Percentiles rank a stretch among this genome's conserved stretches.
Conservation (phyloP, 2,888 invertebrate genomes). For the Drosophila paramelanica region DNA sequence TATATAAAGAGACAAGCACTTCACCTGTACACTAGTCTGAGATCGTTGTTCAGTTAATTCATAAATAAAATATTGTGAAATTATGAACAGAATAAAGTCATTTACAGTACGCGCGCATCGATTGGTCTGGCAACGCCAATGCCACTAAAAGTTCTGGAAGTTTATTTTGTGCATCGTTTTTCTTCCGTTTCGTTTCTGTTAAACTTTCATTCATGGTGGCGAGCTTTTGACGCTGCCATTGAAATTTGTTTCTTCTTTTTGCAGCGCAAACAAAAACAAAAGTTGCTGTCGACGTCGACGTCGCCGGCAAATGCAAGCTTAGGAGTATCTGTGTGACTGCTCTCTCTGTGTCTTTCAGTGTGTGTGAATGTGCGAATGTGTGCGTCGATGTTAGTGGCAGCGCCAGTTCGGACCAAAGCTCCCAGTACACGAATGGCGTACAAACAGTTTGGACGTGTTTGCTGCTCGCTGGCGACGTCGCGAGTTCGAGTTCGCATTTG, state of each 20-base stretch:
- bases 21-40: no score
- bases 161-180: conserved; percentile 66
- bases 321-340: conserved; percentile 45
- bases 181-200: conserved; percentile 54
- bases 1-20: no score
- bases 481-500: conserved; percentile 56
- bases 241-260: conserved; percentile 69
- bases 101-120: no score
- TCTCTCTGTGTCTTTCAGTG: neutral
- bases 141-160: conserved; percentile 26
- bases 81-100: no score
- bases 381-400: conserved; percentile 46
- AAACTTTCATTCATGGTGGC: conserved; percentile 68
- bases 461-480: conserved; percentile 61
- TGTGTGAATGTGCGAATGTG: conserved; percentile 25
- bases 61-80: no score
- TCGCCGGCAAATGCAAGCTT: conserved; percentile 71
- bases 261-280: conserved; percentile 73
- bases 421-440: conserved; percentile 76
- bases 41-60: no score
- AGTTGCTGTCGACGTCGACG: conserved; percentile 51
- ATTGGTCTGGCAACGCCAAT: conserved; percentile 28
- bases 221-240: conserved; percentile 73
- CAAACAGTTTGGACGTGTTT: conserved; percentile 77
- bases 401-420: conserved; percentile 56